These are phyloP conservation scores for Nymphalis urticae DNA, from an alignment of 2,888 invertebrate species.

Conservation along the genomic window DNA sequence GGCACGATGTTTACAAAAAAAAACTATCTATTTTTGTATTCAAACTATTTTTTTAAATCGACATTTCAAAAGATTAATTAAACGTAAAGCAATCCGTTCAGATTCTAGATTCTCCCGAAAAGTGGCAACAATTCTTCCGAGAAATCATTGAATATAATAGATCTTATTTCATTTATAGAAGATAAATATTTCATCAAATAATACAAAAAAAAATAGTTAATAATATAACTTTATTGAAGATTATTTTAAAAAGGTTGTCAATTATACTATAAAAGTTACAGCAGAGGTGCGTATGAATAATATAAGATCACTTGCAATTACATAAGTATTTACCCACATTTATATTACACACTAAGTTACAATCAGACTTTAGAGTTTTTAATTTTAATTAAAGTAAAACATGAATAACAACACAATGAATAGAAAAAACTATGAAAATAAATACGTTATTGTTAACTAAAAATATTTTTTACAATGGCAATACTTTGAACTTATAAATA, in stretches of 20 bases:
- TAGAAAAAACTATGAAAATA: neutral
- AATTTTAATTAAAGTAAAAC: neutral
- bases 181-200: neutral
- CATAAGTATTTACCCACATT: too few species aligned
- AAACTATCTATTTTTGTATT: too few species aligned
- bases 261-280: neutral
- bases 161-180: neutral
- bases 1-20: too few species aligned
- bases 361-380: conserved; percentile 20
- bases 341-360: conserved; percentile 17
- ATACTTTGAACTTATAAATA: too few species aligned
- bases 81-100: too few species aligned
- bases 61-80: too few species aligned
- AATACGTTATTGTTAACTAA: too few species aligned
- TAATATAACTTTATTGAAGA: conserved; percentile 1
- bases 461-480: too few species aligned
- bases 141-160: too few species aligned
- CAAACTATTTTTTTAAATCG: too few species aligned
- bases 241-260: neutral
- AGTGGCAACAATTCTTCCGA: too few species aligned
- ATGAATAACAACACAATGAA: neutral
- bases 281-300: neutral
- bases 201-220: neutral
- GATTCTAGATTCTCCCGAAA: too few species aligned
- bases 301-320: neutral